Evolutionary conservation across 2,113 vertebrate species (phyloP).

Genomic region (Hucho hucho): DNA sequence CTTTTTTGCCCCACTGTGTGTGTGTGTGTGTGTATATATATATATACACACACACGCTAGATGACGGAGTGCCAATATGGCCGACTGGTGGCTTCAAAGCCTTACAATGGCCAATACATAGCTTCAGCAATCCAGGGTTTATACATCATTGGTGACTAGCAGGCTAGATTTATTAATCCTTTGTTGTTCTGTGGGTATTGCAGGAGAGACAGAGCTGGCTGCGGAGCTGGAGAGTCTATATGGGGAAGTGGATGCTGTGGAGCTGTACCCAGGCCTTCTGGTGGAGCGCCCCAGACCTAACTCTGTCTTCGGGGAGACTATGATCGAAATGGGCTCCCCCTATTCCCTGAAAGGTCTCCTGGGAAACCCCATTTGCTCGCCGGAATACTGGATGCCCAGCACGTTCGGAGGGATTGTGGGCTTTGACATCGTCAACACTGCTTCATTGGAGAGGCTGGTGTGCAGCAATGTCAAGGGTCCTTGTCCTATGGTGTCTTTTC

Average conservation of each 20-base stretch:
- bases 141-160: too few species aligned
- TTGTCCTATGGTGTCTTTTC: slow-evolving; percentile 81
- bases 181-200: not conserved
- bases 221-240: slow-evolving; percentile 82
- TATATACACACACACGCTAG: too few species aligned
- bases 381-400: slow-evolving; percentile 90
- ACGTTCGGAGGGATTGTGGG: slow-evolving; percentile 85
- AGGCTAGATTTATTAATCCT: not conserved
- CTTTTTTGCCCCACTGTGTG: too few species aligned
- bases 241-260: slow-evolving; percentile 84
- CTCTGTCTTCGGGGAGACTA: slow-evolving; percentile 86
- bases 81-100: too few species aligned
- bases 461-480: slow-evolving; percentile 79
- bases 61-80: too few species aligned
- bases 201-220: slow-evolving; percentile 87
- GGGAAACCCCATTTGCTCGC: slow-evolving; percentile 87
- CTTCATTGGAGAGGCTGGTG: slow-evolving; percentile 83
- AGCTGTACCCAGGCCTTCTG: slow-evolving; percentile 83
- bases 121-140: too few species aligned
- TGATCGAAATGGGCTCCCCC: slow-evolving; percentile 85
- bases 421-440: slow-evolving; percentile 83
- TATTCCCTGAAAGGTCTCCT: slow-evolving; percentile 89
- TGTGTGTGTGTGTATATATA: too few species aligned
- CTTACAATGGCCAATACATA: too few species aligned
- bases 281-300: slow-evolving; percentile 82